Evolutionary conservation across 1,140 invertebrate species (phyloP).

Genomic region (Drosophila watanabei): DNA sequence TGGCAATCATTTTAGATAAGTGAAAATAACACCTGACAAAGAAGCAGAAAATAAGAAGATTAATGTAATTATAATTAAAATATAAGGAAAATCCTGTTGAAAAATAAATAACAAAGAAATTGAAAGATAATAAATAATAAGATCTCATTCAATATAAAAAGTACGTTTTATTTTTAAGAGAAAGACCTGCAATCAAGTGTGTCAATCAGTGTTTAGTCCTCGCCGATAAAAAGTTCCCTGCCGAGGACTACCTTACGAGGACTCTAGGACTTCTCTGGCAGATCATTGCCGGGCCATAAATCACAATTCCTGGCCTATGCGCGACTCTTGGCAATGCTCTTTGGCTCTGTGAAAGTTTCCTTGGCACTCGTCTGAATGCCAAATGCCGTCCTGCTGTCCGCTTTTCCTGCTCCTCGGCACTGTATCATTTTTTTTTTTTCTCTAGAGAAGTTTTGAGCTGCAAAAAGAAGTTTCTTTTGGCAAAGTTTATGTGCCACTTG

Average conservation of each 20-base stretch:
- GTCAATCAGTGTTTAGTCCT: neutral
- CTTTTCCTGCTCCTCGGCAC: conserved; percentile 46
- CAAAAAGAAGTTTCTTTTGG: conserved; percentile 70
- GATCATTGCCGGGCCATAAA: conserved; percentile 42
- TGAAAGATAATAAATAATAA: too few relatives aligned
- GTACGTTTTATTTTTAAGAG: too few relatives aligned
- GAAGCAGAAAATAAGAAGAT: too few relatives aligned
- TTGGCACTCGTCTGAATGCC: conserved; percentile 34
- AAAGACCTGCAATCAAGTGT: neutral
- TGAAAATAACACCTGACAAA: too few relatives aligned
- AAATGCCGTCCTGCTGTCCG: conserved; percentile 26
- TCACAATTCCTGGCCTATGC: conserved; percentile 49
- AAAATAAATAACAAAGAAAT: too few relatives aligned
- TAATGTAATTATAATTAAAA: too few relatives aligned
- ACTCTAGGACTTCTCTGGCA: neutral
- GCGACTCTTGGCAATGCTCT: conserved; percentile 39
- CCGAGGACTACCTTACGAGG: conserved; percentile 18
- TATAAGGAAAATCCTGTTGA: too few relatives aligned
- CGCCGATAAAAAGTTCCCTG: neutral
- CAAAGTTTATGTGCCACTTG: conserved; percentile 84
- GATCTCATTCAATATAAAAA: too few relatives aligned
- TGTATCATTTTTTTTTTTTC: conserved; percentile 76
- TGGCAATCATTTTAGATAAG: conserved; percentile 2
- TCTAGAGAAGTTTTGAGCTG: conserved; percentile 31
- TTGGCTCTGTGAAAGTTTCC: conserved; percentile 55